Percentiles rank a stretch among this genome's conserved stretches.
Conservation (phyloP, 2,797 vertebrate species). For the Crocodylus rhombifer region DNA sequence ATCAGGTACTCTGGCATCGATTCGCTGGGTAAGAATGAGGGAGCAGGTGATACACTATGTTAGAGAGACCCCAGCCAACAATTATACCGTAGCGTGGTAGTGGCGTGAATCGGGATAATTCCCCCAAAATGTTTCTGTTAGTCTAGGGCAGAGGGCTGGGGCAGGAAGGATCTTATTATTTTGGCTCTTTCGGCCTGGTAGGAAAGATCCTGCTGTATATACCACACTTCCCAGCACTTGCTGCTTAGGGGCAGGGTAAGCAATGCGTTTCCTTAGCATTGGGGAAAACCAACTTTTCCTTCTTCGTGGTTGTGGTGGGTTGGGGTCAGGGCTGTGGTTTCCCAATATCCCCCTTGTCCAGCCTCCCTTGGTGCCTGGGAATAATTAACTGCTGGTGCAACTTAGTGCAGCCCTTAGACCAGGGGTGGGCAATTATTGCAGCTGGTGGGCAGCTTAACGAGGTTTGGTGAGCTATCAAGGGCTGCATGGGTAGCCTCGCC, state of each 20-base stretch:
- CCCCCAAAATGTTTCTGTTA: not conserved
- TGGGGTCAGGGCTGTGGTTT: not conserved
- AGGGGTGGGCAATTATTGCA: no score
- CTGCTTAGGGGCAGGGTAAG: not conserved
- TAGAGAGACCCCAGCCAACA: not conserved
- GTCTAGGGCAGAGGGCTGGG: not conserved
- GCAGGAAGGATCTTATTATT: not conserved
- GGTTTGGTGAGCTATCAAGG: no score
- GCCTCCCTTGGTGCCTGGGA: no score
- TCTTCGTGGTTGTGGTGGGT: no score
- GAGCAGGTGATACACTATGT: fast-evolving
- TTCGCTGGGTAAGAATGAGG: not conserved
- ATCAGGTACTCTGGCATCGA: not conserved
- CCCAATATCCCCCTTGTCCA: not conserved
- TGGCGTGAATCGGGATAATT: not conserved
- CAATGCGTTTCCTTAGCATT: not conserved
- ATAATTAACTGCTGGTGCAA: no score
- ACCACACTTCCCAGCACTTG: not conserved
- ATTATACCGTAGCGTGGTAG: not conserved
- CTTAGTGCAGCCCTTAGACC: not conserved
- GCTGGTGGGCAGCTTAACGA: no score
- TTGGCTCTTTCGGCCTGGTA: not conserved
- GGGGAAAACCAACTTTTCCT: no score
- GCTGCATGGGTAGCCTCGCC: no score
- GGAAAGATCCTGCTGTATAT: not conserved